Conservation (phyloP, 2,797 vertebrate species). For the Diceros bicornis region DNA sequence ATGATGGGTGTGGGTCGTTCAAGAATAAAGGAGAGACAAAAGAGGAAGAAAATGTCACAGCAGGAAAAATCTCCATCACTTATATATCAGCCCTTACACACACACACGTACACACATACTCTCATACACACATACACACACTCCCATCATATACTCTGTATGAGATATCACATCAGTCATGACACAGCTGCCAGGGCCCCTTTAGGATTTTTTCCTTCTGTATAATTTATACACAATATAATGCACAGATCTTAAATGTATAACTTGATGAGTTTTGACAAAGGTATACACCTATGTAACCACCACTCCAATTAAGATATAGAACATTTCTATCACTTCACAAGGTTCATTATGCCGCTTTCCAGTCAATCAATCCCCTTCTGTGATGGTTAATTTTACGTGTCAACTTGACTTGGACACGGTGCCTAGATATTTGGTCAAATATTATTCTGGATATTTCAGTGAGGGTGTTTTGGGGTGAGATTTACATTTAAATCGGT, state of each 20-base stretch:
- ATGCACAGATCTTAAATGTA: background rate
- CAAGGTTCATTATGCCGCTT: background rate
- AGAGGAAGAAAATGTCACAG: background rate
- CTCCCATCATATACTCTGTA: background rate
- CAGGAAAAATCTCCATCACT: background rate
- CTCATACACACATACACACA: background rate
- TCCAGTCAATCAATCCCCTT: background rate
- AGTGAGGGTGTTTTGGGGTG: background rate
- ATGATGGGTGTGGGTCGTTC: slow-evolving; percentile 5
- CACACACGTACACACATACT: background rate
- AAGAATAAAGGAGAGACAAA: slow-evolving; percentile 29
- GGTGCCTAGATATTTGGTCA: background rate
- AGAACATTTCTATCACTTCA: background rate
- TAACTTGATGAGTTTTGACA: slow-evolving; percentile 10
- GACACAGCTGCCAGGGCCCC: background rate
- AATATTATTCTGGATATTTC: background rate
- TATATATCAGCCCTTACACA: background rate
- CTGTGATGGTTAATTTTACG: background rate
- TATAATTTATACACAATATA: slow-evolving; percentile 2
- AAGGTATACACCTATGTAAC: background rate
- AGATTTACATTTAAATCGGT: background rate
- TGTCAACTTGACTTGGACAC: background rate
- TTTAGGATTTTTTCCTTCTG: background rate
- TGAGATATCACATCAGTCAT: background rate
- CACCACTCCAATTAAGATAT: background rate